Base-by-base conservation (phyloP, 2,888 invertebrate genomes). In the Pollenia angustigena region DNA sequence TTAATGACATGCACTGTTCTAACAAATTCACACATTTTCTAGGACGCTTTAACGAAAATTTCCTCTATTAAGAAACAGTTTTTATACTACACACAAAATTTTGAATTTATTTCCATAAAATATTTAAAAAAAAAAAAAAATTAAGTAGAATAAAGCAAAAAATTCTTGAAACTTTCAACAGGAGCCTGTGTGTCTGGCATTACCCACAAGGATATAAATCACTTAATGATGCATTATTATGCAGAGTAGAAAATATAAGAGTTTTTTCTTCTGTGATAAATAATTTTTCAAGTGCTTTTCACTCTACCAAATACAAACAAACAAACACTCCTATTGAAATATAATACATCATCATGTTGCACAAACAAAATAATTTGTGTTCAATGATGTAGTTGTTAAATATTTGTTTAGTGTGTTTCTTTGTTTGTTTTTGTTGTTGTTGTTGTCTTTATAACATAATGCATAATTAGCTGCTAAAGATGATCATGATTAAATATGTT, bases 91-190 rank as follows among this genome's bases (percentile, higher is more conserved):
- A 40, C 14, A 40, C 23, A 7, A 42, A 48, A 54, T 66, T 9
- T 54, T 16, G 0, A 58, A 48, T 62, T 40, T 18, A 60, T 60
- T 62, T 40, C 16, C 50, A 46, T 62, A 56, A 72, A 71, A 48
- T 44, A 60, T 11, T 56, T n/a, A 23, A 58, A 50, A 48, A 68
- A n/a, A n/a, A n/a, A n/a, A 16, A 48, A n/a, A 58, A 60, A 40
- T 60, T 4, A 6, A 50, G 50, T 6, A 12, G 44, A 23, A n/a
- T 42, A n/a, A 56, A 48, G 18, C 7, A 69, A 64, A 75, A 81
- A 79, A 69, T 85, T 87, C 88, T 89, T 89, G 85, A 88, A 89
- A 88, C 88, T 88, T 89, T 88, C 89, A 88, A 88, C 88, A 88
- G 89, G 88, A 88, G 88, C 71, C 89, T 76, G 78, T 68, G 71